A percentile compares a stretch with the other conserved stretches of the same genome.
Evolutionary conservation across 2,888 invertebrate species (phyloP).

Genomic region (Cephus sareptanus): DNA sequence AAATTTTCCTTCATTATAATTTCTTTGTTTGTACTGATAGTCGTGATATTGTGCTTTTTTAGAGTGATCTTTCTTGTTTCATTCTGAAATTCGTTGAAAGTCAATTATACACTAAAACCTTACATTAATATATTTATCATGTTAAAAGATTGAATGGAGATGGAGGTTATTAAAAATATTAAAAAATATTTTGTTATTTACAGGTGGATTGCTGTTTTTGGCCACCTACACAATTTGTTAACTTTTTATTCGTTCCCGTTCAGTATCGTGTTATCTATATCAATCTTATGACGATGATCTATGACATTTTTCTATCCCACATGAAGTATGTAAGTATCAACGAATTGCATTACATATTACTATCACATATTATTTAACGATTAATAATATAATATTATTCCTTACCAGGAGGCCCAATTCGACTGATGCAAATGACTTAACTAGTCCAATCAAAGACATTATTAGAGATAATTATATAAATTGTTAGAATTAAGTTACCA

Average conservation of each 20-base stretch:
- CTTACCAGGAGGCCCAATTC: slow-evolving; percentile 18
- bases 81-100: neutral
- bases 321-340: slow-evolving; percentile 76
- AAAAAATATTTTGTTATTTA: slow-evolving; percentile 55
- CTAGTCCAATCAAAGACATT: neutral
- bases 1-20: neutral
- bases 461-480: neutral
- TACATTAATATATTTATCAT: neutral
- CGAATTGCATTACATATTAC: neutral
- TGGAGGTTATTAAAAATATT: neutral
- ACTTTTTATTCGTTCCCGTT: slow-evolving; percentile 86
- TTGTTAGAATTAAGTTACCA: neutral
- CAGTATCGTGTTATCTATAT: slow-evolving; percentile 89
- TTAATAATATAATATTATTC: neutral
- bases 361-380: neutral
- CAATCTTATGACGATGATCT: slow-evolving; percentile 85
- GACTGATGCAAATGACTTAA: slow-evolving; percentile 9
- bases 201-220: slow-evolving; percentile 90
- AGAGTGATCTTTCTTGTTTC: neutral
- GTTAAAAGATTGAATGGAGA: neutral
- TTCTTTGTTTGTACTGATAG: neutral
- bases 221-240: slow-evolving; percentile 91
- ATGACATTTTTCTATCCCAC: slow-evolving; percentile 89
- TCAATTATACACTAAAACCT: neutral
- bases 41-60: neutral